Conservation (phyloP, 2,797 vertebrate species). For the Coendou prehensilis region DNA sequence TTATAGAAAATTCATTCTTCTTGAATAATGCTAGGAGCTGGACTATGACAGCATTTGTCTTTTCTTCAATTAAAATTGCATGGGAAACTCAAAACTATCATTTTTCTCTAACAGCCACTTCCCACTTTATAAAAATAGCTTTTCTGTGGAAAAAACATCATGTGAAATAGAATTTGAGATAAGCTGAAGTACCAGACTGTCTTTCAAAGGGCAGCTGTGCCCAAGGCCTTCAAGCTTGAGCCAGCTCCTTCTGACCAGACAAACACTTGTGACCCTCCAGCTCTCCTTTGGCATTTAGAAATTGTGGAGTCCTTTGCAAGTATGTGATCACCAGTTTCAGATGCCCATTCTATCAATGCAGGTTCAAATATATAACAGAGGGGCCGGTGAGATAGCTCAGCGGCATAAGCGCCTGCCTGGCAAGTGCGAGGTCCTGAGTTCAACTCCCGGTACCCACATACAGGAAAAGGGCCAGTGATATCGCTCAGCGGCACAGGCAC, state of each 20-base stretch:
- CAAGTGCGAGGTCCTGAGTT: no score
- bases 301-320: background rate
- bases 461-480: no score
- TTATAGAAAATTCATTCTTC: constrained; percentile 55
- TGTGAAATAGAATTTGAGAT: background rate
- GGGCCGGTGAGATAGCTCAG: no score
- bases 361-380: background rate
- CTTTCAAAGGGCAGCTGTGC: background rate
- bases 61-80: constrained; percentile 44
- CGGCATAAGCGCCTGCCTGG: no score
- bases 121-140: constrained; percentile 40
- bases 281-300: background rate
- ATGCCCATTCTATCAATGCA: background rate
- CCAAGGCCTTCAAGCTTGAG: background rate
- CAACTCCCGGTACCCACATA: no score
- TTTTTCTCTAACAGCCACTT: constrained; percentile 16
- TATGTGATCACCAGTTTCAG: background rate
- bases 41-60: background rate
- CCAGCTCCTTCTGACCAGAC: background rate
- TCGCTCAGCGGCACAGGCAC: no score
- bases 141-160: constrained; percentile 17
- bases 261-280: background rate
- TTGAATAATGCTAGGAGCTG: background rate
- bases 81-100: constrained; percentile 14
- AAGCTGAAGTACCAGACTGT: background rate